Conservation (phyloP, 2,113 vertebrate genomes). For the Prinia subflava region DNA sequence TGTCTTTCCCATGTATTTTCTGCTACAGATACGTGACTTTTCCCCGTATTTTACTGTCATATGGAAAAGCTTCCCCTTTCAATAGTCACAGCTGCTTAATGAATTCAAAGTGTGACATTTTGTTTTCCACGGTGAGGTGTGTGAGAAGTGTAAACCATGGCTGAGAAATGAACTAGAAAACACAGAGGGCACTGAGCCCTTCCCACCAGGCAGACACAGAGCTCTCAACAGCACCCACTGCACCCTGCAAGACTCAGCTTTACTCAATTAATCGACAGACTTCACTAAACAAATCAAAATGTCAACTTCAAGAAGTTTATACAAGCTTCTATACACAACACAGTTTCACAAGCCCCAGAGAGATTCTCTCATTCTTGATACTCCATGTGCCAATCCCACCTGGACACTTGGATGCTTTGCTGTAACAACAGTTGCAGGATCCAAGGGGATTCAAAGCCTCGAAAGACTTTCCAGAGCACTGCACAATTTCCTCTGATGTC, state of each 20-base stretch:
- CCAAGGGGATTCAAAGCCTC: neutral
- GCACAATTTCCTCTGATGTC: neutral
- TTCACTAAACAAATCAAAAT: neutral
- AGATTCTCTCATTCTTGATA: neutral
- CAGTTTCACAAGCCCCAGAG: neutral
- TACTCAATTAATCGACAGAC: neutral
- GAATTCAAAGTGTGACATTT: conserved; percentile 28
- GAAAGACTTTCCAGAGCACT: neutral
- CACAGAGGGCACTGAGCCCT: neutral
- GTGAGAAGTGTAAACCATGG: neutral
- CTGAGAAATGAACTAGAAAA: conserved; percentile 12
- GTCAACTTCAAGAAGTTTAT: neutral
- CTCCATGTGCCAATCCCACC: neutral
- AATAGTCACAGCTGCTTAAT: neutral
- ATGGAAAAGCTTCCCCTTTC: neutral
- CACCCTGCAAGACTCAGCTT: neutral
- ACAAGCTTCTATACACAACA: neutral
- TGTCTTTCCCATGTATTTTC: neutral
- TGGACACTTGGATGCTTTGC: neutral
- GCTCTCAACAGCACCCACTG: neutral
- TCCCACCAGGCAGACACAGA: neutral
- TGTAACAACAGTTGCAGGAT: neutral
- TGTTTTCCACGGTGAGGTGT: neutral
- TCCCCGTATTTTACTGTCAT: neutral
- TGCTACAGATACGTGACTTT: neutral